Base-by-base conservation (phyloP, 2,113 vertebrate genomes). In the Apodemus speciosus region DNA sequence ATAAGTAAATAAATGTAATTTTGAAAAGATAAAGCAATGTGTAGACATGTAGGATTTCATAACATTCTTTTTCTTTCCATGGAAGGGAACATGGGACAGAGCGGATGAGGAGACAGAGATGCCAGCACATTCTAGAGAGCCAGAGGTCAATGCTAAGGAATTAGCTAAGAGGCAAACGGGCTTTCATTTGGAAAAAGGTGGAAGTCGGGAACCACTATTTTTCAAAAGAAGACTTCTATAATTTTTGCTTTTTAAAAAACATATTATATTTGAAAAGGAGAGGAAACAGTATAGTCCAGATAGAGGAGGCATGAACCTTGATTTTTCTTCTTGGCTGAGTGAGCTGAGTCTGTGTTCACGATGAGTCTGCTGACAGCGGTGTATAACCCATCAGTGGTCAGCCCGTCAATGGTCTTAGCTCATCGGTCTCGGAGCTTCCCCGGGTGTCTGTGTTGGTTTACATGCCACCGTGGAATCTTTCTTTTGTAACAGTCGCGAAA, bases 361-460 rank as follows among this genome's bases (percentile, higher is more conserved):
- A 56, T 56, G 53, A 56, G 53, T 66, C 68, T 86, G 77, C 71
- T 80, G 69, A 46, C 32, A 77, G 56, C 4, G 46, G 13, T 3
- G 6, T 6, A 6, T 38, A 72, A 49, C 38, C 62, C 64, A 88
- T 87, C 38, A 49, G 32, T 56, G 58, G 53, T 88, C 90, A n/a
- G n/a, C n/a, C n/a, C n/a, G n/a, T n/a, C n/a, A n/a, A n/a, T 92
- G 32, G 69, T 87, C 79, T 83, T 53, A 90, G 72, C n/a, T 92
- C 72, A 46, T 89, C 49, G n/a, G 16, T 32, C 35, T 20, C 3
- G 1, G 15, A 25, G 32, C 83, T 85, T 92, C 68, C 83, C 71
- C 60, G 40, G 46, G 76, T 38, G n/a, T 77, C 89, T 93, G 69
- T 95, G n/a, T 66, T 71, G 69, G 16, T 85, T 66, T 83, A 43